Evolutionary conservation across 1,140 invertebrate genomes (phyloP), one percentile per base, ranked within the genome.

Genomic region (Drosophila sechellia): DNA sequence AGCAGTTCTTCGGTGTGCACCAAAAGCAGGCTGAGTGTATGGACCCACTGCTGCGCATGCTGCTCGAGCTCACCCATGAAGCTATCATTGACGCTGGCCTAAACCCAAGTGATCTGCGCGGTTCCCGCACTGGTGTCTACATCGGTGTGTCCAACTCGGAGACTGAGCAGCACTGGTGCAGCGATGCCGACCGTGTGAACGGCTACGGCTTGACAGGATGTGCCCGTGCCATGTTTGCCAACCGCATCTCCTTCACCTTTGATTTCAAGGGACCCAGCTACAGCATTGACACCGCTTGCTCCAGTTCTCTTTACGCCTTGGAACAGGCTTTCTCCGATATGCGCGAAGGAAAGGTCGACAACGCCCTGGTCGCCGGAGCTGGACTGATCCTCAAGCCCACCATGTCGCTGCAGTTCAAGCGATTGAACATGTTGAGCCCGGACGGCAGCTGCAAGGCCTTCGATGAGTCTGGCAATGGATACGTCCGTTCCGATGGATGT

Each of bases 191-290:
- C 43, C 94, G 94, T 80, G 95, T 98, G 1, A 97, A 96, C 90
- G 98, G 98, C 56, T 99, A 99, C 93, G 97, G 96, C 35, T 93
- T 99, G 73, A 98, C 97, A 3, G 98, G 98, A 22, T 98, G 97
- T 92, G 96, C 96, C 54, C 94, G 97, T 42, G 96, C 98, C 27
- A 99, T 99, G 98, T 98, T 99, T 92, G 95, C 98, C 40, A 99
- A 99, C 92, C 95, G 98, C 86, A 95, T 99, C 37, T 99, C 98
- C 0, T 99, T 96, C 93, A 96, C 97, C 10, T 99, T 99, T 93
- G 98, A 99, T 85, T 97, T 99, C 64, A 96, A 93, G 77, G 93
- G 98, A 12, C 98, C 98, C 2, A 98, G 97, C 92, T 98, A 96
- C 92, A 95, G 97, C 4, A 93, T 99, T 5, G 98, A 99, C 92